Conservation (phyloP, 1,140 invertebrate genomes). For the Dinothrombium tinctorium region DNA sequence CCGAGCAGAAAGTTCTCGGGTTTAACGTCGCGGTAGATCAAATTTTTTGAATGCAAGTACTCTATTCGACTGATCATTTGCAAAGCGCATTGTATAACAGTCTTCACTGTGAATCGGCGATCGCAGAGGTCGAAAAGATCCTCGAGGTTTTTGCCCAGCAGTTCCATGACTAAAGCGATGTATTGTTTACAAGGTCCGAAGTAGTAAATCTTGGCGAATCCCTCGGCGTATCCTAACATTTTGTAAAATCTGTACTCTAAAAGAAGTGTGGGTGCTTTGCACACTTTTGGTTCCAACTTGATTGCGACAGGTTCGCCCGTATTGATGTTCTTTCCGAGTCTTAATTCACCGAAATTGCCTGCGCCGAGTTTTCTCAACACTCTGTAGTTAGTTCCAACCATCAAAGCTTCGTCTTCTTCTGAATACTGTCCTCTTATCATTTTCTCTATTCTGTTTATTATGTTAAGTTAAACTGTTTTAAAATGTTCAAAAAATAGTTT, state of each 20-base stretch:
- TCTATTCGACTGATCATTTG: slow-evolving; percentile 13
- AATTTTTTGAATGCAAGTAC: slow-evolving; percentile 12
- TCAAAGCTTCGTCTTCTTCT: too few species aligned
- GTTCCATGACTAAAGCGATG: slow-evolving; percentile 15
- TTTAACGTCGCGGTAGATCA: slow-evolving; percentile 19
- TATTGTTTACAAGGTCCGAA: slow-evolving; percentile 8
- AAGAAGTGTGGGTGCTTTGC: slow-evolving; percentile 7
- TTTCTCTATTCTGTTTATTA: too few species aligned
- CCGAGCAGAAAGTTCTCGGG: slow-evolving; percentile 19
- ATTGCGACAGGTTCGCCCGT: slow-evolving; percentile 1
- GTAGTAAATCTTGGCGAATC: slow-evolving; percentile 9
- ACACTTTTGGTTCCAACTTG: slow-evolving; percentile 1
- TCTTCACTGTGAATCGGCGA: slow-evolving; percentile 14
- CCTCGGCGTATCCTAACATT: slow-evolving; percentile 1
- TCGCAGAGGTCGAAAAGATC: slow-evolving; percentile 15
- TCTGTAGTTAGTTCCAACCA: too few species aligned
- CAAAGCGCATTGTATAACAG: slow-evolving; percentile 12
- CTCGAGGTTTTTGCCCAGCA: slow-evolving; percentile 16
- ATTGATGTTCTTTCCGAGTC: slow-evolving; percentile 1
- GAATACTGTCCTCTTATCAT: too few species aligned
- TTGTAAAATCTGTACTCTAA: slow-evolving; percentile 11
- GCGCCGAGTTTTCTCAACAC: slow-evolving; percentile 1
- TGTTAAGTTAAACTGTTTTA: too few species aligned
- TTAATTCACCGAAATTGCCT: slow-evolving; percentile 4
- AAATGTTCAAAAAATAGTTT: too few species aligned